Conservation (phyloP, 2,888 invertebrate species). For the Caenorhabditis sp. region DNA sequence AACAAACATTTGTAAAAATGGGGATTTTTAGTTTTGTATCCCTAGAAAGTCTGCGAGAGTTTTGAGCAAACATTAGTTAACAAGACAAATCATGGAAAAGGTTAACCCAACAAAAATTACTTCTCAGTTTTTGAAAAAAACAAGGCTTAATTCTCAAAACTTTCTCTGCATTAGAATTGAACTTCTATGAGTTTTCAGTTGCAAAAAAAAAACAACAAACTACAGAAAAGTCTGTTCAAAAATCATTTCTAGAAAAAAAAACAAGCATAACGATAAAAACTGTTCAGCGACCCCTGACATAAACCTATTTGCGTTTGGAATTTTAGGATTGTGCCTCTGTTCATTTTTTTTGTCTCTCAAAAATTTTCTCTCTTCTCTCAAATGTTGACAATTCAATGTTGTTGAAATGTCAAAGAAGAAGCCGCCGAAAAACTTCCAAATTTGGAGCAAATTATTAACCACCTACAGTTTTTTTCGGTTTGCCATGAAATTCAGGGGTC, state of each 20-base stretch:
- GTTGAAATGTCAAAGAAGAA: not conserved
- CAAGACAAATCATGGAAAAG: too few species aligned
- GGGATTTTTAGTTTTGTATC: too few species aligned
- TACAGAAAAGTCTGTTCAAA: too few species aligned
- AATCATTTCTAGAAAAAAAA: too few species aligned
- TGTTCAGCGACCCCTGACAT: not conserved
- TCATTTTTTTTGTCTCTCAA: not conserved
- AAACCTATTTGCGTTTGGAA: not conserved
- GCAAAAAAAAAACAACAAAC: too few species aligned
- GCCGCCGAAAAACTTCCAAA: not conserved
- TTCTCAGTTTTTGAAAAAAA: too few species aligned
- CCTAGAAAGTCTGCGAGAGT: too few species aligned
- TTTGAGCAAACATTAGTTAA: too few species aligned
- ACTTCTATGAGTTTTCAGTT: too few species aligned
- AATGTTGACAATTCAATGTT: not conserved
- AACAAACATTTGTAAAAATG: not conserved
- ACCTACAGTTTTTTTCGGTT: not conserved
- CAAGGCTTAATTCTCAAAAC: too few species aligned
- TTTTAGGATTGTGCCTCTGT: not conserved
- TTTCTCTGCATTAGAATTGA: too few species aligned
- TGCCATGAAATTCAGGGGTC: not conserved
- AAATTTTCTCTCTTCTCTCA: not conserved
- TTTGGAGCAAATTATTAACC: not conserved
- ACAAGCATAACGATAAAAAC: not conserved
- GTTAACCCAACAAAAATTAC: too few species aligned